Conservation (phyloP, 2,113 vertebrate genomes). For the Myotis yumanensis region DNA sequence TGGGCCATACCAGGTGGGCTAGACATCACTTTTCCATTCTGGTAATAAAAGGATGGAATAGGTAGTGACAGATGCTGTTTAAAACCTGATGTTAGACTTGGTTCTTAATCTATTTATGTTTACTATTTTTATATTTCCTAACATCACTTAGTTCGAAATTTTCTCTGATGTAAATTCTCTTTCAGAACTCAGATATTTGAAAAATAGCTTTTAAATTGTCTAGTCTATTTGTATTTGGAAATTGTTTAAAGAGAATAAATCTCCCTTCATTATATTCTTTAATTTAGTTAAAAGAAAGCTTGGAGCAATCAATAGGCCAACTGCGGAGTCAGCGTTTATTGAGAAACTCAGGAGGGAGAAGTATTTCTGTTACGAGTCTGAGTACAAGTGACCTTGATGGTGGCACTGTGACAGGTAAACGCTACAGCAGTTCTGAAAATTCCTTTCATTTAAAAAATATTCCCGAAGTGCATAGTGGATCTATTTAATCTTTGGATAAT, state of each 20-base stretch:
- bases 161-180: conserved; percentile 24
- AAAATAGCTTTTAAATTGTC: conserved; percentile 20
- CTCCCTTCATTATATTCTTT: conserved; percentile 66
- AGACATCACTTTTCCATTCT: background rate
- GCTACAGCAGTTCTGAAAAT: background rate
- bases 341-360: conserved; percentile 82
- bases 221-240: conserved; percentile 33
- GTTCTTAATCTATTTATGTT: conserved; percentile 9
- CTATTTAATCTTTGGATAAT: background rate
- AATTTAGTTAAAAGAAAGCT: conserved; percentile 91
- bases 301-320: conserved; percentile 93
- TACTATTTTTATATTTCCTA: conserved; percentile 42
- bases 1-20: too few species aligned
- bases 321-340: conserved; percentile 86
- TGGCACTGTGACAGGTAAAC: conserved; percentile 85
- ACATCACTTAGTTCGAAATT: background rate
- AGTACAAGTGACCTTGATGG: conserved; percentile 91
- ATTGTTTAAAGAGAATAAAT: conserved; percentile 52
- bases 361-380: conserved; percentile 90
- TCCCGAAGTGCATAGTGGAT: background rate
- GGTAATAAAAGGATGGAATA: background rate
- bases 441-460: background rate
- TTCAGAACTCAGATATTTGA: conserved; percentile 24
- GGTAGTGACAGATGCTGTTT: conserved; percentile 16
- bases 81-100: conserved; percentile 25